Conservation (phyloP, 2,888 invertebrate genomes). For the Euproctis similis region DNA sequence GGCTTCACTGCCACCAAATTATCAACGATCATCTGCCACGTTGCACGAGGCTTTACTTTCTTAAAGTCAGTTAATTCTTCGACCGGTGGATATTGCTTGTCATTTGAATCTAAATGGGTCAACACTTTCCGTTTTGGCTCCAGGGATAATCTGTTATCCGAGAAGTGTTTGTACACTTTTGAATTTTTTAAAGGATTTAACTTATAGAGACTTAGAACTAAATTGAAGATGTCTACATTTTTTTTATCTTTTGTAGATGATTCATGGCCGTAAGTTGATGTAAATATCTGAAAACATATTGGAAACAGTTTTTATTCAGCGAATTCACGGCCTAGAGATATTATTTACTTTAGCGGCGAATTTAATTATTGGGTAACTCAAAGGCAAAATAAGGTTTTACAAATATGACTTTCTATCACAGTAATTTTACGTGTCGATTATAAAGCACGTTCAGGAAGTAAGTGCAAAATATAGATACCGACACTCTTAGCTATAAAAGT, state of each 20-base stretch:
- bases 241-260: neutral
- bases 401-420: neutral
- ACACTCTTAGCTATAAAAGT: constrained; percentile 9
- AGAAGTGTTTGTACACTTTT: constrained; percentile 42
- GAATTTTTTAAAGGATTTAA: constrained; percentile 49
- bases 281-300: constrained; percentile 11
- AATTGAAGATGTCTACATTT: constrained; percentile 38
- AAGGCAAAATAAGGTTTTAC: neutral
- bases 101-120: too few species aligned
- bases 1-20: constrained; percentile 9
- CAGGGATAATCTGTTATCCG: constrained; percentile 34
- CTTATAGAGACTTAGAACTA: constrained; percentile 49
- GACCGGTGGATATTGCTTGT: constrained; percentile 15
- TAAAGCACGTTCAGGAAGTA: constrained; percentile 9
- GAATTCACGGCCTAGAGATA: too few species aligned
- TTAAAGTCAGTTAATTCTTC: constrained; percentile 33
- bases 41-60: constrained; percentile 27
- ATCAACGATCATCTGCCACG: too few species aligned
- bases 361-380: too few species aligned
- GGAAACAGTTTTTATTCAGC: too few species aligned
- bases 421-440: neutral
- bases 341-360: too few species aligned
- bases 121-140: constrained; percentile 4
- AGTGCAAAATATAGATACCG: constrained; percentile 9
- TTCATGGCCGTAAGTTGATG: neutral